Base-by-base conservation (phyloP, 2,797 vertebrate species). In the Gymnothorax reevesii region DNA sequence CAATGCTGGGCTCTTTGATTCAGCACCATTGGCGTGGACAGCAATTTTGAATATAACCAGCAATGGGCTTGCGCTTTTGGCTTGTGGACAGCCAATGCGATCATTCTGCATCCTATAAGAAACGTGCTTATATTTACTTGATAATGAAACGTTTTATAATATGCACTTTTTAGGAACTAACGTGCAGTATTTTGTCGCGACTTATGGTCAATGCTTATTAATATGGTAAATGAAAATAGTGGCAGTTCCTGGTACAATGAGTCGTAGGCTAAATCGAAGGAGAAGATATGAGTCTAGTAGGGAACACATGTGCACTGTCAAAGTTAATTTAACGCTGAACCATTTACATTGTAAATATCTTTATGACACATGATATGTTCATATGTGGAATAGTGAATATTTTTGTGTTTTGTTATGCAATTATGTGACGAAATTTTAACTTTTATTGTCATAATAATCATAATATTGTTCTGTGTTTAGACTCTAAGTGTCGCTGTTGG, bases 401-500 rank as follows among this genome's bases (percentile, higher is more conserved):
- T 42, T 42, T 42, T 42, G 33, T 42, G 1, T 42, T 42, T 42
- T 42, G 33, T 42, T 42, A 42, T 42, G 33, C 33, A 42, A 42
- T 42, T 42, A 42, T 42, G 33, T 42, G 33, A 42, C 33, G 33
- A 1, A 1, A 42, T 42, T 59, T 59, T 66, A n/a, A 5, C 7
- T 66, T 66, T 62, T 66, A 66, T 66, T 25, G n/a, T 20, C n/a
- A 22, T 13, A 6, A 9, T n/a, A 1, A n/a, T 7, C 20, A n/a
- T 66, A 66, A 7, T 66, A 8, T n/a, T 66, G 62, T 83, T 57
- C 66, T 59, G 10, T 12, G 17, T 83, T 52, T 77, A 49, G 66
- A 87, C 86, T 87, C 49, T 87, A 55, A 87, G 86, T n/a, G 86
- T 83, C 86, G 86, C 86, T 87, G 86, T 87, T 79, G 86, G 60